Evolutionary conservation across 1,140 invertebrate species (phyloP).

Genomic region (Conopomorpha cramerella): DNA sequence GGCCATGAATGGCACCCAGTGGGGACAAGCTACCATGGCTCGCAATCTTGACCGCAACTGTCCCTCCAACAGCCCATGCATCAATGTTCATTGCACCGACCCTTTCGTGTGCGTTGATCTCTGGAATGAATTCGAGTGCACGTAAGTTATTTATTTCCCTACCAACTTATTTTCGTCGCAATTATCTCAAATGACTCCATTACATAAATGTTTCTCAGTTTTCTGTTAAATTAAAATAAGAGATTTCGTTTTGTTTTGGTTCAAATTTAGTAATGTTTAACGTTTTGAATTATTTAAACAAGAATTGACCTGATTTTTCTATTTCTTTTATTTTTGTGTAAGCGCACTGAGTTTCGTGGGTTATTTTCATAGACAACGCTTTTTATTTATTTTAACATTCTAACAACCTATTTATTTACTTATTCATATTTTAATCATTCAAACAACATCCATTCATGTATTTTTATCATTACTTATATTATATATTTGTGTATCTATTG

Average conservation of each 20-base stretch:
- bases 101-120: conserved; percentile 96
- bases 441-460: no score
- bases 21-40: conserved; percentile 91
- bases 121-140: conserved; percentile 97
- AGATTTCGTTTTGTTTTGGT: no score
- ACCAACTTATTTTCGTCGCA: no score
- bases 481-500: conserved; percentile 19
- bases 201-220: no score
- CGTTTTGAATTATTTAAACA: no score
- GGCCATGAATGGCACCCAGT: conserved; percentile 92
- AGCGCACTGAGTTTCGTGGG: conserved; percentile 39
- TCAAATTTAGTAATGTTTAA: no score
- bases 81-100: conserved; percentile 86
- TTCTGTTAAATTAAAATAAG: no score
- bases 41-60: conserved; percentile 89
- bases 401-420: neutral
- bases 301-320: no score
- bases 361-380: no score
- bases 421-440: no score
- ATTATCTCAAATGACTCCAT: no score
- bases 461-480: conserved; percentile 9
- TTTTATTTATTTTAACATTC: conserved; percentile 5
- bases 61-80: conserved; percentile 91
- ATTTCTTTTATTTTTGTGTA: conserved; percentile 9
- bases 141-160: conserved; percentile 70